Percentiles rank a stretch among this genome's conserved stretches.
phyloP scores from a whole-genome alignment of 2,888 invertebrate species.

The Nipponacmea schrenckii region DNA sequence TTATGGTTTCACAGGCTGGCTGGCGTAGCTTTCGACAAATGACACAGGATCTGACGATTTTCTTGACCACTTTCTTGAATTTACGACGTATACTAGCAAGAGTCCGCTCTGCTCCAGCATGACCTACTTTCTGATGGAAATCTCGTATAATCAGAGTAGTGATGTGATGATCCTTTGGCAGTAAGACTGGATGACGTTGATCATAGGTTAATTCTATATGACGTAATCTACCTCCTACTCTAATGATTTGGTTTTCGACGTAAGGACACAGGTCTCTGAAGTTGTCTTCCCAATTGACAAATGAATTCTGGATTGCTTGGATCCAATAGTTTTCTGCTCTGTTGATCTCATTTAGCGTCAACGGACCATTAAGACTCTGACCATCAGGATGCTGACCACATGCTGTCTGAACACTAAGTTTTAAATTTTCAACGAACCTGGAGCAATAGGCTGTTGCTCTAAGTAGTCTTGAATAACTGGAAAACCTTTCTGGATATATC shows the following conservation, averaged over 20 bases:
- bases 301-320: background rate
- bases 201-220: background rate
- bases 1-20: constrained; percentile 6
- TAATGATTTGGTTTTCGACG: background rate
- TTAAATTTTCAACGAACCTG: background rate
- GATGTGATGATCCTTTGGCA: constrained; percentile 4
- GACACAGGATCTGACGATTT: constrained; percentile 12
- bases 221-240: constrained; percentile 17
- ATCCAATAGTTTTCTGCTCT: constrained; percentile 15
- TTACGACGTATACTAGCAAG: background rate
- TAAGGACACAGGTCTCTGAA: constrained; percentile 11
- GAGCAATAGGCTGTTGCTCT: constrained; percentile 19
- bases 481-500: constrained; percentile 6
- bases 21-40: constrained; percentile 12
- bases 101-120: constrained; percentile 19
- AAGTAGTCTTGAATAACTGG: constrained; percentile 10
- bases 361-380: background rate
- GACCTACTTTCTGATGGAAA: constrained; percentile 6
- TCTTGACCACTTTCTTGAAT: constrained; percentile 13
- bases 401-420: no score
- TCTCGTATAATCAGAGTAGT: constrained; percentile 5
- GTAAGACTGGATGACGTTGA: constrained; percentile 14
- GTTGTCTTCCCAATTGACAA: constrained; percentile 5
- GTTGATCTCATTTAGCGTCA: background rate
- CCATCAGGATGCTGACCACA: no score